Conservation (phyloP, 2,888 invertebrate species). For the Baccha elongata region DNA sequence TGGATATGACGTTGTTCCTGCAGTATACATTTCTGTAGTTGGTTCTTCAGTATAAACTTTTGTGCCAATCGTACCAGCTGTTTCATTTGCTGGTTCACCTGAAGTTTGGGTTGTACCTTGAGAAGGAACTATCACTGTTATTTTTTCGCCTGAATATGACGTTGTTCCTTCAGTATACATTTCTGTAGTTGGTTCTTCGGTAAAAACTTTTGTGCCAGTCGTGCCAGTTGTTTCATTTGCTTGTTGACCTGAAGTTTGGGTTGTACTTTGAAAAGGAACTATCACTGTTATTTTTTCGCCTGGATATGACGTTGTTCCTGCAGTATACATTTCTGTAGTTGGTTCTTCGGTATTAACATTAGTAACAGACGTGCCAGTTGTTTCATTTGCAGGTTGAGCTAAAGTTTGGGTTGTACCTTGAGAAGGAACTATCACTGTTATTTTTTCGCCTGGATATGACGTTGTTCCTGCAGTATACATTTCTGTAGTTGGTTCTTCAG, state of each 20-base stretch:
- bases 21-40: not conserved
- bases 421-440: not conserved
- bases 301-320: slow-evolving; percentile 1
- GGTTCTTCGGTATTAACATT: not conserved
- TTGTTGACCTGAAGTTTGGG: not conserved
- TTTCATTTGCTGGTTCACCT: not conserved
- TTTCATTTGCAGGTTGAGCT: not conserved
- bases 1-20: slow-evolving; percentile 1
- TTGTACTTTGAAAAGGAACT: not conserved
- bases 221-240: too few species aligned
- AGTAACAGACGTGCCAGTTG: too few species aligned
- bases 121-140: not conserved
- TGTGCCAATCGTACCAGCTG: too few species aligned
- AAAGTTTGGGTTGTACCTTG: not conserved
- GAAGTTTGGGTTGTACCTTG: not conserved
- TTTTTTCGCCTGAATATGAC: not conserved
- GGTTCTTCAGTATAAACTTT: not conserved
- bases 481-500: not conserved
- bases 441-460: not conserved
- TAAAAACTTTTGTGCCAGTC: too few species aligned
- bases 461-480: not conserved
- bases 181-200: not conserved
- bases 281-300: not conserved
- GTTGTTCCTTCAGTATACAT: not conserved
- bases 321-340: not conserved